Evolutionary conservation across 2,797 vertebrate genomes (phyloP).

Genomic region (Acipenser transmontanus): DNA sequence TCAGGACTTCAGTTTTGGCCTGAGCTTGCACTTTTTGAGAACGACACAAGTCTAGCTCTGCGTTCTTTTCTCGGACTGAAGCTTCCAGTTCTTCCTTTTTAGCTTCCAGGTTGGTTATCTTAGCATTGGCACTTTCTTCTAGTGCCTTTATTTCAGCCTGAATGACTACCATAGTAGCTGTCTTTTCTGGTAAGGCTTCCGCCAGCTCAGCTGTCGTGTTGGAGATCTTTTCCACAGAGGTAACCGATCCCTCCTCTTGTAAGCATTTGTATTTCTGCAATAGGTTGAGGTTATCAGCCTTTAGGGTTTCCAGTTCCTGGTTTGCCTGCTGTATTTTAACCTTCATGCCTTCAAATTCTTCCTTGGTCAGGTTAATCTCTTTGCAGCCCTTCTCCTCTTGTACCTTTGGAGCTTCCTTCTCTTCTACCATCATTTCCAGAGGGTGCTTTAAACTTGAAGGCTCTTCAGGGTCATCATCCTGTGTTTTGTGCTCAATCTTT

Average conservation of each 20-base stretch:
- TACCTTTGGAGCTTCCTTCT: slow-evolving; percentile 24
- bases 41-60: slow-evolving; percentile 55
- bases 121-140: slow-evolving; percentile 52
- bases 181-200: slow-evolving; percentile 54
- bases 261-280: slow-evolving; percentile 40
- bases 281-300: slow-evolving; percentile 46
- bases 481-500: slow-evolving; percentile 68
- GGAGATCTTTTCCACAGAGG: slow-evolving; percentile 32
- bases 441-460: slow-evolving; percentile 56
- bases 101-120: slow-evolving; percentile 47
- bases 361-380: slow-evolving; percentile 33
- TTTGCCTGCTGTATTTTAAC: slow-evolving; percentile 59
- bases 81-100: slow-evolving; percentile 63
- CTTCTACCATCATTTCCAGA: slow-evolving; percentile 36
- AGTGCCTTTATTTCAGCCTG: slow-evolving; percentile 54
- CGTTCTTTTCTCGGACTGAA: slow-evolving; percentile 61
- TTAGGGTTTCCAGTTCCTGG: slow-evolving; percentile 61
- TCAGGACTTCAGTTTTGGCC: slow-evolving; percentile 51
- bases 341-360: slow-evolving; percentile 64
- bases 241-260: slow-evolving; percentile 35
- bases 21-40: slow-evolving; percentile 60
- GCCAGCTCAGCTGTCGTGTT: slow-evolving; percentile 39
- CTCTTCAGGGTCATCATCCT: slow-evolving; percentile 45
- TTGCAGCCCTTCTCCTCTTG: slow-evolving; percentile 39
- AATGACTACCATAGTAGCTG: slow-evolving; percentile 47